Evolutionary conservation across 2,113 vertebrate genomes (phyloP).

Genomic region (Rhagologus leucostigma): DNA sequence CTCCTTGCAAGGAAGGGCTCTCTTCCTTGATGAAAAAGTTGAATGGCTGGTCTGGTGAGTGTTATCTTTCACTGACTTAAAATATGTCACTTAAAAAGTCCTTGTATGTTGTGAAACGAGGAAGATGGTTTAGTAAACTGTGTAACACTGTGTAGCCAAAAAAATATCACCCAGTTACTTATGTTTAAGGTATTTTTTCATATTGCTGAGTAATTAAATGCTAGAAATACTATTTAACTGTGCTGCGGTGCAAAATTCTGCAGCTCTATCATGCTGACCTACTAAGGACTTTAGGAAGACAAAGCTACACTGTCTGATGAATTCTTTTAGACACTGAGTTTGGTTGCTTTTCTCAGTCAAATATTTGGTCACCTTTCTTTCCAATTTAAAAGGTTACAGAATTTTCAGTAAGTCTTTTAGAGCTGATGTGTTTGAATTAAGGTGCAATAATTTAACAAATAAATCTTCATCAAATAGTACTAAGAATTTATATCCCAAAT

Average conservation of each 20-base stretch:
- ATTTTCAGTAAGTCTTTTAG: not conserved
- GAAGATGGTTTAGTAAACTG: not conserved
- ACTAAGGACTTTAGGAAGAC: not conserved
- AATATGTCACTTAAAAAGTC: not conserved
- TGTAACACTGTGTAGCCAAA: not conserved
- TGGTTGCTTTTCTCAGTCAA: not conserved
- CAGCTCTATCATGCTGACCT: not conserved
- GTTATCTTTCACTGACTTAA: not conserved
- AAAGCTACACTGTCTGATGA: not conserved
- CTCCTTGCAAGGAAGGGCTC: conserved; percentile 22
- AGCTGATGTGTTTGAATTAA: not conserved
- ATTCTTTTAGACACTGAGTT: not conserved
- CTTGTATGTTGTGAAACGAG: not conserved
- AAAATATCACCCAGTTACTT: not conserved
- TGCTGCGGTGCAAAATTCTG: not conserved
- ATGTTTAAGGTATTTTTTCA: not conserved
- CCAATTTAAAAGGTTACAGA: not conserved
- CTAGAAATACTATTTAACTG: not conserved
- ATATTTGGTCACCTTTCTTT: not conserved
- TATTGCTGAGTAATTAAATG: not conserved
- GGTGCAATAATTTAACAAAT: not conserved
- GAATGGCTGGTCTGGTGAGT: conserved; percentile 62
- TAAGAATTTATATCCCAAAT: not conserved
- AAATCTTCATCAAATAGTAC: not conserved
- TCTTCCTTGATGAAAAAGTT: conserved; percentile 41